Conservation (phyloP, 2,113 vertebrate genomes). For the Saccopteryx leptura region DNA sequence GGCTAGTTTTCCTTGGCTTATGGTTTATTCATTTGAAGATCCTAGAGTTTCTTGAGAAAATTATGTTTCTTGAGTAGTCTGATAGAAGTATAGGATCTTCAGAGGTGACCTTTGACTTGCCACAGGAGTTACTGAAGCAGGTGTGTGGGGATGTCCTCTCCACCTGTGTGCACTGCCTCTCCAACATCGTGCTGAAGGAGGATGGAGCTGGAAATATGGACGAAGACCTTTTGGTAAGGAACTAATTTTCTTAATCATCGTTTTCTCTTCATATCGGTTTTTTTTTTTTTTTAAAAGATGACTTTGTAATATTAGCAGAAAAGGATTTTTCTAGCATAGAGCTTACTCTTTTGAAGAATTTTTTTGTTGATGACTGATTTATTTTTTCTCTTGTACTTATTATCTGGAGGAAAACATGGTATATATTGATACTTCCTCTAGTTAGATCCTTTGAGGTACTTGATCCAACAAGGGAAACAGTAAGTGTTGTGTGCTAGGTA, state of each 20-base stretch:
- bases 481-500: neutral
- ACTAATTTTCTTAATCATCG: neutral
- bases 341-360: neutral
- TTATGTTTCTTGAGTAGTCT: neutral
- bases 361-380: conserved; percentile 7
- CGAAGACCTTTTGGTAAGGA: conserved; percentile 93
- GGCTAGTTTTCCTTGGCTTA: neutral
- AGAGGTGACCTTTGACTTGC: conserved; percentile 22
- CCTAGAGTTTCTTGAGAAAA: neutral
- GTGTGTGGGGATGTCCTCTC: conserved; percentile 93
- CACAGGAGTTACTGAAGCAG: conserved; percentile 89
- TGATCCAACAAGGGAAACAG: neutral
- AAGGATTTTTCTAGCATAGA: neutral
- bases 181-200: conserved; percentile 91
- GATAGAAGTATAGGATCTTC: neutral
- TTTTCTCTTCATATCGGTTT: neutral
- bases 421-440: neutral
- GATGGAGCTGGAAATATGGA: conserved; percentile 89
- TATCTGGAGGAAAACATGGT: neutral
- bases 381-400: neutral
- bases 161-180: conserved; percentile 90
- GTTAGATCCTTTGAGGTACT: neutral
- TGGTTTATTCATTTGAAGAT: neutral
- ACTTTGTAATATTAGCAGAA: neutral
- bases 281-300: neutral